A percentile compares a stretch with the other conserved stretches of the same genome.
These are phyloP conservation scores for Luffia ferchaultella DNA, from an alignment of 2,888 invertebrate species.

Conservation along the genomic window DNA sequence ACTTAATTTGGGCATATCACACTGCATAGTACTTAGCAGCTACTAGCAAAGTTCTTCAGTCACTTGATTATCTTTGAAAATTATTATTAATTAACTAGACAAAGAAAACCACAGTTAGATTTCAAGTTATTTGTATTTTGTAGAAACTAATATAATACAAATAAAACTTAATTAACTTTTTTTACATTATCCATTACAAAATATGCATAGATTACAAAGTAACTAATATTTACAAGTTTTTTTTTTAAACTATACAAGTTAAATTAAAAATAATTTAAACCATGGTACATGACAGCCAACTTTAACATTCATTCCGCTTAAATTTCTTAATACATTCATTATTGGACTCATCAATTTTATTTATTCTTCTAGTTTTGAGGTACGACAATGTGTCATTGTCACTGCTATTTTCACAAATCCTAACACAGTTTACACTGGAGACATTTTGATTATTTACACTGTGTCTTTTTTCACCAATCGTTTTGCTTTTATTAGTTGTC, in stretches of 20 bases:
- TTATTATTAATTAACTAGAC: constrained; percentile 24
- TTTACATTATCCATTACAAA: constrained; percentile 59
- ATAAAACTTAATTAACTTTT: constrained; percentile 35
- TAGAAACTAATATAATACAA: constrained; percentile 56
- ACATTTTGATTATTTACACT: constrained; percentile 59
- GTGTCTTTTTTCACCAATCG: constrained; percentile 57
- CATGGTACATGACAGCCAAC: constrained; percentile 37
- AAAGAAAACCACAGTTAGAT: neutral
- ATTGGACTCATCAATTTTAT: constrained; percentile 48
- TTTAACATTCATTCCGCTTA: constrained; percentile 57
- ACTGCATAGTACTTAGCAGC: too few species aligned
- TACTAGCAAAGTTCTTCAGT: too few species aligned
- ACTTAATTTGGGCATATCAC: too few species aligned
- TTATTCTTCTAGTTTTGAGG: constrained; percentile 46
- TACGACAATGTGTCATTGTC: constrained; percentile 38
- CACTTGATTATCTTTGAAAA: too few species aligned
- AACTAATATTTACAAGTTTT: constrained; percentile 60
- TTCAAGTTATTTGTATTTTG: constrained; percentile 39
- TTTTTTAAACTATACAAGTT: constrained; percentile 52
- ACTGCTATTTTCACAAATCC: constrained; percentile 50
- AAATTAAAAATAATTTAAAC: constrained; percentile 57
- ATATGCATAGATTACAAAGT: constrained; percentile 49
- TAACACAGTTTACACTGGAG: constrained; percentile 50
- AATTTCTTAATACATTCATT: constrained; percentile 55
- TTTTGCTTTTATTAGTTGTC: constrained; percentile 58